Evolutionary conservation across 2,888 invertebrate species (phyloP).

Genomic region (Lepas anatifera): DNA sequence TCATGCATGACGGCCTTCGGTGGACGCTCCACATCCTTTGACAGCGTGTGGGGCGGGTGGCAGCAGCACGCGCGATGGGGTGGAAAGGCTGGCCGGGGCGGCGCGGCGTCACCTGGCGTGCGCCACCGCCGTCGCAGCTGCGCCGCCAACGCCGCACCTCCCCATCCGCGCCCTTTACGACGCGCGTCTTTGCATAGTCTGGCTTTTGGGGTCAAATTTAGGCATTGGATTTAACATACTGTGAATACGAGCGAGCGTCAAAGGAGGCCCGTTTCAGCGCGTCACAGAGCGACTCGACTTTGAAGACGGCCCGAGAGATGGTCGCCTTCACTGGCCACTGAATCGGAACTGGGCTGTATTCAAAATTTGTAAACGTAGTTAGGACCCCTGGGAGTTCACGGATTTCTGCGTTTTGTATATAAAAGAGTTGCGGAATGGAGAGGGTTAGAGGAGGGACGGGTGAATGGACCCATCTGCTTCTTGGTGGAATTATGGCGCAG

Average conservation of each 20-base stretch:
- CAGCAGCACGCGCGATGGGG: no score
- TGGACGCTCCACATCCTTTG: no score
- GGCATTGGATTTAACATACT: slow-evolving; percentile 5
- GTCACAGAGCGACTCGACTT: background rate
- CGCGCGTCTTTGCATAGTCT: slow-evolving; percentile 3
- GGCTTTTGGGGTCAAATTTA: slow-evolving; percentile 12
- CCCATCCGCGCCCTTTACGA: background rate
- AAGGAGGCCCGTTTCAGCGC: background rate
- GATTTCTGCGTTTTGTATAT: slow-evolving; percentile 8
- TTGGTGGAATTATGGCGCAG: background rate
- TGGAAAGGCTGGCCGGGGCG: no score
- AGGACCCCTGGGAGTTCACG: slow-evolving; percentile 8
- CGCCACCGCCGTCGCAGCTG: no score
- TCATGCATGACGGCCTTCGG: no score
- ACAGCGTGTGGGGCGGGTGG: no score
- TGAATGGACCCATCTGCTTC: background rate
- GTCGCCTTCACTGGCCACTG: background rate
- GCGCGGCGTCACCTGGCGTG: no score
- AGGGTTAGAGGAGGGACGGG: background rate
- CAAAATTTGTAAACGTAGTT: slow-evolving; percentile 10
- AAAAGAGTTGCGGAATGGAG: slow-evolving; percentile 12
- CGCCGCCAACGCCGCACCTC: background rate
- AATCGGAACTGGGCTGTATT: background rate
- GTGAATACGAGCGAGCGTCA: background rate
- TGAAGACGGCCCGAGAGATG: background rate